Percentiles rank a stretch among this genome's conserved stretches.
phyloP scores from a whole-genome alignment of 2,888 invertebrate species.

The Pogonocherus hispidulus region DNA sequence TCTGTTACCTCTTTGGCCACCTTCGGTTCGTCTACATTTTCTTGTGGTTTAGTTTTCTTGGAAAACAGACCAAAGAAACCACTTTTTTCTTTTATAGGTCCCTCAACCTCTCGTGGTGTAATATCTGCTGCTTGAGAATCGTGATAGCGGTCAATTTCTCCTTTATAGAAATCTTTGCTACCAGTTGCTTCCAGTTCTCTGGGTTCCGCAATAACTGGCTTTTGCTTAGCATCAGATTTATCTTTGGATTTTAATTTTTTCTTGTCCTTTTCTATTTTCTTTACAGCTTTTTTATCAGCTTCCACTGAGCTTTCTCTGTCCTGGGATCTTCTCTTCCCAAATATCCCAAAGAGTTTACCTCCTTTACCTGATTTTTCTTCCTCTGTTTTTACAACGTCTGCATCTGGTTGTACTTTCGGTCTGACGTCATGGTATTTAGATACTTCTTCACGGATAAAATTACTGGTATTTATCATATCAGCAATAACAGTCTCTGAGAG shows the following conservation, averaged over 20 bases:
- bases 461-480: conserved; percentile 40
- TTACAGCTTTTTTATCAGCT: conserved; percentile 42
- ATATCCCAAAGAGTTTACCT: conserved; percentile 55
- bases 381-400: conserved; percentile 26
- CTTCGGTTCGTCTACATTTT: conserved; percentile 32
- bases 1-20: not conserved
- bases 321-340: conserved; percentile 56
- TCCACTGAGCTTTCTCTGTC: conserved; percentile 47
- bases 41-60: conserved; percentile 57
- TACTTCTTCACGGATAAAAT: conserved; percentile 43
- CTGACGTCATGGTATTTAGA: conserved; percentile 46
- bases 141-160: conserved; percentile 58
- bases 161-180: conserved; percentile 56
- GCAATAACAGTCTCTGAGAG: conserved; percentile 26
- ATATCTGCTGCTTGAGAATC: conserved; percentile 41
- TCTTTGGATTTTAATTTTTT: conserved; percentile 30
- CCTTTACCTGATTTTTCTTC: conserved; percentile 36
- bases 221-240: conserved; percentile 5
- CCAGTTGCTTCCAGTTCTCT: conserved; percentile 43
- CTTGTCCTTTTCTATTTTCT: conserved; percentile 38
- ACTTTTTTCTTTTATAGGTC: conserved; percentile 30
- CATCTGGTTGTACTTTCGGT: conserved; percentile 37
- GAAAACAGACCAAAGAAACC: conserved; percentile 57
- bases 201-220: not conserved
- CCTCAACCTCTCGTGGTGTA: conserved; percentile 20